phyloP scores from a whole-genome alignment of 2,797 vertebrate genomes.

The Rhinophrynus dorsalis region DNA sequence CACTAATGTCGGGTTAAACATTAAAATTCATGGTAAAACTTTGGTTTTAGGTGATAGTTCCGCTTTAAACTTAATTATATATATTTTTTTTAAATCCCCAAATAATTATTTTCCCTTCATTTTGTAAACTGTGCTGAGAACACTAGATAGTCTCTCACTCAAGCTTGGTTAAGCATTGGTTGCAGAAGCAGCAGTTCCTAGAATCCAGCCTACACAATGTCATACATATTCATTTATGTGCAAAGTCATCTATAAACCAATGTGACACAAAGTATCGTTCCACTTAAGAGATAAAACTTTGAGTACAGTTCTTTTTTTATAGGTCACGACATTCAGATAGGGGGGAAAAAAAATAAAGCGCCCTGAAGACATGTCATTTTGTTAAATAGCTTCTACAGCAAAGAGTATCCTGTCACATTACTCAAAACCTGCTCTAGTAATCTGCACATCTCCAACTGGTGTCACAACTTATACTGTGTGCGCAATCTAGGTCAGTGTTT shows the following conservation, averaged over 20 bases:
- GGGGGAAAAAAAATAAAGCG: background rate
- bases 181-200: background rate
- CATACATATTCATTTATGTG: constrained; percentile 26
- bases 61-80: too few relatives aligned
- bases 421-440: background rate
- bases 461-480: background rate
- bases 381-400: constrained; percentile 11
- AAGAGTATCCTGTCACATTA: constrained; percentile 22
- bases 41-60: too few relatives aligned
- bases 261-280: constrained; percentile 22
- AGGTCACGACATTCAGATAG: constrained; percentile 21
- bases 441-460: background rate
- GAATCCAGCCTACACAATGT: background rate
- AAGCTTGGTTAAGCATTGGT: background rate
- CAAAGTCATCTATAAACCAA: constrained; percentile 13
- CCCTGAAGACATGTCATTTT: constrained; percentile 25
- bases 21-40: too few relatives aligned
- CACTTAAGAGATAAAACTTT: constrained; percentile 33
- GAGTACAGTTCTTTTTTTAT: constrained; percentile 16
- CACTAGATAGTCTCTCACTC: background rate
- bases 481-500: background rate
- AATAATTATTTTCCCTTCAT: too few relatives aligned
- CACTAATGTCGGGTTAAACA: too few relatives aligned
- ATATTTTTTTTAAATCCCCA: too few relatives aligned
- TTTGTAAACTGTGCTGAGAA: too few relatives aligned